Percentiles rank a stretch among this genome's conserved stretches.
These are phyloP conservation scores for Mythimna vitellina DNA, from an alignment of 2,888 invertebrate species.

Conservation along the genomic window DNA sequence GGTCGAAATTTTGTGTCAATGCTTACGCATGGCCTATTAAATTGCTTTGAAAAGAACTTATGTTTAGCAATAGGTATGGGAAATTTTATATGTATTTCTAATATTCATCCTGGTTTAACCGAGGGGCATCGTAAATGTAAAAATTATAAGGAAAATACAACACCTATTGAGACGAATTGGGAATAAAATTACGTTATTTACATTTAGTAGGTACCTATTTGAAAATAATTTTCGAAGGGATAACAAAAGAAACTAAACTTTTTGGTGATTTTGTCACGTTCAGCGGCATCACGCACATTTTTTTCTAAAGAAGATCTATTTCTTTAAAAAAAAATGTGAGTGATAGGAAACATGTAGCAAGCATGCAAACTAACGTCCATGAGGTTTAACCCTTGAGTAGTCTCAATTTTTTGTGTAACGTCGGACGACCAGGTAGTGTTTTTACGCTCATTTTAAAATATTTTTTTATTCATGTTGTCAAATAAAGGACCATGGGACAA, in stretches of 20 bases:
- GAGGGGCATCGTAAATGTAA: constrained; percentile 6
- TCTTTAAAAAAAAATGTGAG: too few relatives aligned
- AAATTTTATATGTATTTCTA: background rate
- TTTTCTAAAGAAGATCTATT: too few relatives aligned
- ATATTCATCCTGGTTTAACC: constrained; percentile 41
- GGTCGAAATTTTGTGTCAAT: background rate
- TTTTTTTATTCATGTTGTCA: too few relatives aligned
- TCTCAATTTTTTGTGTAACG: too few relatives aligned
- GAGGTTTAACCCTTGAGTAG: background rate
- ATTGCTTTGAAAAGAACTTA: background rate
- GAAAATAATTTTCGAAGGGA: too few relatives aligned
- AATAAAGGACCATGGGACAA: too few relatives aligned
- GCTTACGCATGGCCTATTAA: background rate
- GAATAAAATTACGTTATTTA: background rate
- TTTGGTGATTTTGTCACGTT: too few relatives aligned
- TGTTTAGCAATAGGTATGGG: constrained; percentile 7
- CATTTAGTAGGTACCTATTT: background rate
- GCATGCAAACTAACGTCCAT: background rate
- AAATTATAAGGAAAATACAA: constrained; percentile 24
- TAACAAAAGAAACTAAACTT: too few relatives aligned
- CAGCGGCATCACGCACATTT: too few relatives aligned
- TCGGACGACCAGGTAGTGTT: too few relatives aligned
- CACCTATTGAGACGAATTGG: background rate
- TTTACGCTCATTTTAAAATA: too few relatives aligned
- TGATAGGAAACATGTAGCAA: too few relatives aligned